Conservation (phyloP, 2,888 invertebrate species). For the Cosmia trapezina region DNA sequence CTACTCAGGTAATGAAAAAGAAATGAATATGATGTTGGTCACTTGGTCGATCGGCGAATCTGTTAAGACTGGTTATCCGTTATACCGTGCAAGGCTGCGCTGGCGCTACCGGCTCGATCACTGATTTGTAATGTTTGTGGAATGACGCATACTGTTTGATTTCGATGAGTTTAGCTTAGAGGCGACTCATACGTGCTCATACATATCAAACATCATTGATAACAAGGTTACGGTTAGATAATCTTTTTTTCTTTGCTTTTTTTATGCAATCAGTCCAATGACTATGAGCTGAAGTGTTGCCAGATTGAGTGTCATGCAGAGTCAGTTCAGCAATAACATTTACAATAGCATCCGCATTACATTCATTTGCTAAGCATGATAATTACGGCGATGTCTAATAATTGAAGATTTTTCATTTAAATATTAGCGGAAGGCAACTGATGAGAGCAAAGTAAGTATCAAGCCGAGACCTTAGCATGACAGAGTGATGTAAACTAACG, state of each 20-base stretch:
- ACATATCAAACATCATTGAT: not conserved
- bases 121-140: slow-evolving; percentile 6
- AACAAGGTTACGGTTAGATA: not conserved
- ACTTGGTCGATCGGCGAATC: slow-evolving; percentile 8
- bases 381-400: too few species aligned
- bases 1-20: not conserved
- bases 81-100: slow-evolving; percentile 20
- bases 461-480: not conserved
- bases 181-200: slow-evolving; percentile 28
- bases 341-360: not conserved
- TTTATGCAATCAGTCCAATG: not conserved
- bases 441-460: not conserved
- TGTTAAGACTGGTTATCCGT: slow-evolving; percentile 30
- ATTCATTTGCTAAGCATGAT: not conserved
- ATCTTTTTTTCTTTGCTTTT: slow-evolving; percentile 1
- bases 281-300: not conserved
- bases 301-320: not conserved
- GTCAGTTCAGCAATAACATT: not conserved
- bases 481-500: not conserved
- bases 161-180: slow-evolving; percentile 16
- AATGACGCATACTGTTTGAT: slow-evolving; percentile 20
- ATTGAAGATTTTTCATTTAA: not conserved
- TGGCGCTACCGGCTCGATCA: slow-evolving; percentile 5
- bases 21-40: slow-evolving; percentile 6
- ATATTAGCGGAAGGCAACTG: not conserved